Conservation (phyloP, 37 sponge, comb jelly and placozoan genomes). For the Eunapius fragilis region DNA sequence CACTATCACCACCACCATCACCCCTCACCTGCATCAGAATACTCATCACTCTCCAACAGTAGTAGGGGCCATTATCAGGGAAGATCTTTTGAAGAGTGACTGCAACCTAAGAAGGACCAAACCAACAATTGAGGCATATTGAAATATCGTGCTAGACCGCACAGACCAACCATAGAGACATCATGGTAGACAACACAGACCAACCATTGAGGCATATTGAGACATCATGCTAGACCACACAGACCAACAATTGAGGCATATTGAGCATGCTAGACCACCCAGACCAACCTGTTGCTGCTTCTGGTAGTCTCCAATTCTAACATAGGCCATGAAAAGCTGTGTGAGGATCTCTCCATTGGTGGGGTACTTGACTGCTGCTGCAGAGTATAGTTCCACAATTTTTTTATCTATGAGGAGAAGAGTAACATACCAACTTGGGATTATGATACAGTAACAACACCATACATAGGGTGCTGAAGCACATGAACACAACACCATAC, state of each 20-base stretch:
- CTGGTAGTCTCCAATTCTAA: constrained; percentile 83
- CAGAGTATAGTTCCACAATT: constrained; percentile 81
- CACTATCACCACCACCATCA: background rate
- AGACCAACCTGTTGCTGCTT: constrained; percentile 92
- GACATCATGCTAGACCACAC: background rate
- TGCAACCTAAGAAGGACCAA: constrained; percentile 50
- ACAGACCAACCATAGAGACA: too few species aligned
- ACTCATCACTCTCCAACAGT: constrained; percentile 97
- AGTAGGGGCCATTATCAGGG: constrained; percentile 87
- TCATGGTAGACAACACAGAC: background rate
- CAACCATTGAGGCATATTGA: too few species aligned
- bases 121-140: too few species aligned
- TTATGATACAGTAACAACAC: background rate
- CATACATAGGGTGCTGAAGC: too few species aligned
- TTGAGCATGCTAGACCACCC: background rate
- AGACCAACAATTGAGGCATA: constrained; percentile 23
- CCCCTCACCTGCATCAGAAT: constrained; percentile 88
- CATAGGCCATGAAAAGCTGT: constrained; percentile 97
- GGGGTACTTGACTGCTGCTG: constrained; percentile 77
- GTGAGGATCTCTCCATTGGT: constrained; percentile 88
- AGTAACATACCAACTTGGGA: background rate
- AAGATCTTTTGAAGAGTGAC: constrained; percentile 69
- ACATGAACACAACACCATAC: too few species aligned
- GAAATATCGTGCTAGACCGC: background rate
- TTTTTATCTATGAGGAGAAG: constrained; percentile 49